Evolutionary conservation across 2,888 invertebrate genomes (phyloP), one percentile per base, ranked within the genome.

Genomic region (Drosophila falleni): DNA sequence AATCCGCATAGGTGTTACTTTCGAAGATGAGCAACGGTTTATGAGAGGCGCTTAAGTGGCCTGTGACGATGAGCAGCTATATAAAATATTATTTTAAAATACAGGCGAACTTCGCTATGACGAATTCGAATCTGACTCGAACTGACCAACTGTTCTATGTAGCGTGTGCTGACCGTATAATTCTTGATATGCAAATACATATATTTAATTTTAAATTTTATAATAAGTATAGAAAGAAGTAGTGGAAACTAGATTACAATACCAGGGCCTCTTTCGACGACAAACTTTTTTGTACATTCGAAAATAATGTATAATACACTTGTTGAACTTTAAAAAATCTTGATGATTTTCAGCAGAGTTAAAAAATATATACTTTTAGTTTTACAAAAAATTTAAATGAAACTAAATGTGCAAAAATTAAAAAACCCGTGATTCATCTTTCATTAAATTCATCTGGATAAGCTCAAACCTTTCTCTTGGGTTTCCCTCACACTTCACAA

Each of bases 1-100:
- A 60, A 63, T 66, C 68, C 47, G 59, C 62, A 35, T 49, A 55
- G 54, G 49, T 51, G 60, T 51, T 41, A 70, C 68, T 68, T 68
- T 72, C 53, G 65, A 16, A 56, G 58, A 39, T 56, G 49, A 58
- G 63, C 44, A 62, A 55, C 55, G 46, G 62, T 62, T 62, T 55
- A 64, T 64, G 63, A 37, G 19, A 49, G 41, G 59, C 59, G 58
- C 63, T 56, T 39, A 63, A 44, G 41, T 53, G 53, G 37, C 33
- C 37, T 23, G 13, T 23, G 13, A 23, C 19, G 37, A n/a, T 23
- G 50, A 19, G 35, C 31, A 11, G 26, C 26, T n/a, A 35, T 35
- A 8, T n/a, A 46, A 26, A 9, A 39, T 39, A 35, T 19, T 5
- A n/a, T 10, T 23, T 50, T 9, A 23, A 15, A 11, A 13, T n/a